Evolutionary conservation across 2,888 invertebrate genomes (phyloP).

Genomic region (Caenorhabditis panamensis): DNA sequence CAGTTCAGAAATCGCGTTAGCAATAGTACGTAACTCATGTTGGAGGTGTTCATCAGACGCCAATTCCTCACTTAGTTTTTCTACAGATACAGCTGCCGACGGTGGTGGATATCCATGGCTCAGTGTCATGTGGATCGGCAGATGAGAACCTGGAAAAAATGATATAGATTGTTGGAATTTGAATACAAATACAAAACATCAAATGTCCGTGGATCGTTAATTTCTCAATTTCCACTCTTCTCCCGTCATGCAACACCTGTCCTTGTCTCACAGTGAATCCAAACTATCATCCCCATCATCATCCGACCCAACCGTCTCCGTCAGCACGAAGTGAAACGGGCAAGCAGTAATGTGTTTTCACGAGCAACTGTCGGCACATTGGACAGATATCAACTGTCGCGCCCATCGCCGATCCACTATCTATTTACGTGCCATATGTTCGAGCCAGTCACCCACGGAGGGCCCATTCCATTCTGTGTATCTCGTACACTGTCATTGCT

Average conservation of each 20-base stretch:
- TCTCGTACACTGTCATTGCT: conserved; percentile 51
- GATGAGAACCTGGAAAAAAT: conserved; percentile 70
- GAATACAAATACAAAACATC: no score
- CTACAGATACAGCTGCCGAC: conserved; percentile 45
- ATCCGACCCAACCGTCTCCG: conserved; percentile 36
- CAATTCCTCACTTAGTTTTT: conserved; percentile 44
- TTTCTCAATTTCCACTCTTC: neutral
- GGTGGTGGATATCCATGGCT: conserved; percentile 74
- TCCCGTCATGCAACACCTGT: conserved; percentile 19
- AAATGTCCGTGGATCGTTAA: no score
- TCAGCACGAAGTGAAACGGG: conserved; percentile 21
- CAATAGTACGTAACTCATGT: conserved; percentile 46
- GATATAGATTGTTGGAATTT: no score
- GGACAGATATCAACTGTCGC: conserved; percentile 66
- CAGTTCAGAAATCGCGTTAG: conserved; percentile 41
- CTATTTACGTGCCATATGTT: conserved; percentile 64
- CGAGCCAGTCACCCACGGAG: conserved; percentile 31
- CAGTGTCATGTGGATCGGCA: conserved; percentile 72
- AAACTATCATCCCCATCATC: conserved; percentile 12
- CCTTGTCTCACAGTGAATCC: conserved; percentile 8
- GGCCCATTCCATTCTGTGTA: conserved; percentile 39
- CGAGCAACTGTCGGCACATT: conserved; percentile 59
- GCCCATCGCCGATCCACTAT: conserved; percentile 52
- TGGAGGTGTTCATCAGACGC: conserved; percentile 41
- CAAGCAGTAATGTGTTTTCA: conserved; percentile 58